phyloP scores from a whole-genome alignment of 2,797 vertebrate species.

The Staurois parvus region DNA sequence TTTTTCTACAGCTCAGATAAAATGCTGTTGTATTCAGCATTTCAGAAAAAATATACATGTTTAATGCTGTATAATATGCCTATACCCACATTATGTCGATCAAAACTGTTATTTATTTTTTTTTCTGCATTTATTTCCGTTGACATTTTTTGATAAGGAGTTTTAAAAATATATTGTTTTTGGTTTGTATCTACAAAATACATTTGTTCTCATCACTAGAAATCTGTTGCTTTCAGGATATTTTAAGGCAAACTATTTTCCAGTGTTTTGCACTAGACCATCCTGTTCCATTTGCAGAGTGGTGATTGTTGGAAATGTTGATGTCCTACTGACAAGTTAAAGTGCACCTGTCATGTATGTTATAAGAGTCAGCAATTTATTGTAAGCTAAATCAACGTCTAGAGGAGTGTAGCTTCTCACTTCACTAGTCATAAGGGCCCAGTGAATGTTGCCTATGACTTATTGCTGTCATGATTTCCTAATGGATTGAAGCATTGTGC shows the following conservation, averaged over 20 bases:
- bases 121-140: slow-evolving; percentile 9
- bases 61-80: slow-evolving; percentile 11
- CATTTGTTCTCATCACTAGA: not conserved
- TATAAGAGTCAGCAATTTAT: not conserved
- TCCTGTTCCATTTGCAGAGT: not conserved
- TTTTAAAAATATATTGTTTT: not conserved
- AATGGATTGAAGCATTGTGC: not conserved
- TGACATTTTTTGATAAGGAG: slow-evolving; percentile 15
- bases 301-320: not conserved
- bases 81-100: slow-evolving; percentile 1
- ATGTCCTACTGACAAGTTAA: not conserved
- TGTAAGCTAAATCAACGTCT: not conserved
- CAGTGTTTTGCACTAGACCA: not conserved
- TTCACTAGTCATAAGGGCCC: not conserved
- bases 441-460: not conserved
- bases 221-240: not conserved
- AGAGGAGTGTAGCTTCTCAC: not conserved
- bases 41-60: slow-evolving; percentile 18
- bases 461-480: not conserved
- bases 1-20: slow-evolving; percentile 41
- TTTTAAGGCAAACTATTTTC: not conserved
- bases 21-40: slow-evolving; percentile 29
- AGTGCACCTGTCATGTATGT: not conserved
- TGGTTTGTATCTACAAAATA: not conserved
- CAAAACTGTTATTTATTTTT: slow-evolving; percentile 28